These are phyloP conservation scores for Alloplasta piceator DNA, from an alignment of 2,888 invertebrate species.

Conservation along the genomic window DNA sequence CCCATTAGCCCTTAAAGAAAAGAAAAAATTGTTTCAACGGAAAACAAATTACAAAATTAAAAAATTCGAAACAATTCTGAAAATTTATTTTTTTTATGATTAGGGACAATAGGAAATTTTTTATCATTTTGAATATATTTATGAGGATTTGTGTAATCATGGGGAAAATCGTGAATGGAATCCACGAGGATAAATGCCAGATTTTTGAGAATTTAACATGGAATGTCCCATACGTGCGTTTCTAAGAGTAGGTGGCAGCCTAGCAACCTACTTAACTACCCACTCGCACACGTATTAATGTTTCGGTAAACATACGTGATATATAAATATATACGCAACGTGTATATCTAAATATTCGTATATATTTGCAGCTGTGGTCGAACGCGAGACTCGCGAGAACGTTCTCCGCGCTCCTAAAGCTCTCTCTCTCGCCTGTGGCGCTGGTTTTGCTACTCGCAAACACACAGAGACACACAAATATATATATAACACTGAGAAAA, in stretches of 20 bases:
- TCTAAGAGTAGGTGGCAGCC: conserved; percentile 46
- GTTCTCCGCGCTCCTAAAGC: conserved; percentile 28
- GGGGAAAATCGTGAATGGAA: no score
- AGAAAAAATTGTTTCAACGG: no score
- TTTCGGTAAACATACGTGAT: conserved; percentile 27
- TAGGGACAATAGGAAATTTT: no score
- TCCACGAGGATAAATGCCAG: no score
- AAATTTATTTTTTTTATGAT: no score
- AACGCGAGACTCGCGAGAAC: conserved; percentile 48
- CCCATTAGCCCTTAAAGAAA: no score
- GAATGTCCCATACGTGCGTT: conserved; percentile 15
- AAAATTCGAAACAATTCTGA: no score
- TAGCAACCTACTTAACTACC: conserved; percentile 64
- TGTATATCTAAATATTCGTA: conserved; percentile 15
- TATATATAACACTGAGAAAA: neutral
- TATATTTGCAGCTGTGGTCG: conserved; percentile 27
- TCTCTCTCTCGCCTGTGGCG: conserved; percentile 5
- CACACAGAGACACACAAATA: conserved; percentile 14
- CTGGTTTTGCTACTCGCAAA: neutral
- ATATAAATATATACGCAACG: conserved; percentile 1
- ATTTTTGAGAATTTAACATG: neutral
- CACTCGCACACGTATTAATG: conserved; percentile 50
- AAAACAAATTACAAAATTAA: no score
- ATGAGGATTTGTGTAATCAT: no score
- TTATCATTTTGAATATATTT: no score